Conservation (phyloP, 2,797 vertebrate genomes). For the Valencia hispanica region DNA sequence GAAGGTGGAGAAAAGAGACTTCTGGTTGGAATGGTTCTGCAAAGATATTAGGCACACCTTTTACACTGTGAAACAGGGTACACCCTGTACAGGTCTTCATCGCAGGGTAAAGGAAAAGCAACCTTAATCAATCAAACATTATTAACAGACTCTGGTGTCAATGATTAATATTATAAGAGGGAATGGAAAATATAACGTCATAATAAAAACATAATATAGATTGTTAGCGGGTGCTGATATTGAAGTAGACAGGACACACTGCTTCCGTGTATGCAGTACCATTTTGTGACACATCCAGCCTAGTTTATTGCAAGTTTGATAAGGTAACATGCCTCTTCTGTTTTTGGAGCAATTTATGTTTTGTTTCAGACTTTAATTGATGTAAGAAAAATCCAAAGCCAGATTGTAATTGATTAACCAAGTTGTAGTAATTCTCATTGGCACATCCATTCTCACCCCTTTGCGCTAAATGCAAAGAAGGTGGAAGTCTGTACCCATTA, state of each 20-base stretch:
- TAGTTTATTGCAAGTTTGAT: neutral
- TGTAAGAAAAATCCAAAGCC: neutral
- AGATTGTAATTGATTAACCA: neutral
- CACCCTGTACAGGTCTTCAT: neutral
- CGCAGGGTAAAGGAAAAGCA: no score
- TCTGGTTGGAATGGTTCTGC: neutral
- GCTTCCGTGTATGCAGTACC: neutral
- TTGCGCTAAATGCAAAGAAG: no score
- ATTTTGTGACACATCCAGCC: neutral
- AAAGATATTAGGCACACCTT: neutral
- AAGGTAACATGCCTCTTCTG: neutral
- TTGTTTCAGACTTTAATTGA: neutral
- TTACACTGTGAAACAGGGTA: neutral
- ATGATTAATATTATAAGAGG: neutral
- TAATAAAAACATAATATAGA: neutral
- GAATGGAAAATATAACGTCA: neutral
- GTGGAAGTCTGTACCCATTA: neutral
- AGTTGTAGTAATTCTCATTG: neutral
- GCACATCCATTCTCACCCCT: neutral
- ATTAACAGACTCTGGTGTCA: neutral
- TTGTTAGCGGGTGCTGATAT: neutral
- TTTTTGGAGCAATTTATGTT: neutral
- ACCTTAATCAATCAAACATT: neutral
- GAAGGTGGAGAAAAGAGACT: neutral
- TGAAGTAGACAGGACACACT: neutral